phyloP scores from a whole-genome alignment of 2,888 invertebrate genomes.

The Ophion slaviceki region DNA sequence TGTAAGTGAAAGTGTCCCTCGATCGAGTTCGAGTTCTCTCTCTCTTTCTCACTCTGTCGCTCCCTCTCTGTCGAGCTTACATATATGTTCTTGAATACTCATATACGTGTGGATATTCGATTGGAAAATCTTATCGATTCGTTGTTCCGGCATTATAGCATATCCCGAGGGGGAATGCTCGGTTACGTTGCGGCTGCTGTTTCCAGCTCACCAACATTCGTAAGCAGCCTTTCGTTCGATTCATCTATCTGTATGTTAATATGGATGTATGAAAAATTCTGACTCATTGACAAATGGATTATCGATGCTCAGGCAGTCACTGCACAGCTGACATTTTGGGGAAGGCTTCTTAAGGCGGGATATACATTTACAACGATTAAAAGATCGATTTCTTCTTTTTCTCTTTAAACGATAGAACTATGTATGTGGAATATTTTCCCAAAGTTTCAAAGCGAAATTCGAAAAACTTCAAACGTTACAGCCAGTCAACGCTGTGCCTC shows the following conservation, averaged over 20 bases:
- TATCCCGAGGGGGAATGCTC: slow-evolving; percentile 27
- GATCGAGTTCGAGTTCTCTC: slow-evolving; percentile 61
- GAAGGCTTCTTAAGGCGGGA: too few species aligned
- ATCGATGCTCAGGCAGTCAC: too few species aligned
- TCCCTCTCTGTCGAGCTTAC: slow-evolving; percentile 38
- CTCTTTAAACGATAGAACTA: too few species aligned
- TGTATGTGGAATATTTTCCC: too few species aligned
- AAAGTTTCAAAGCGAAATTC: too few species aligned
- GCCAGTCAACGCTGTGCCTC: too few species aligned
- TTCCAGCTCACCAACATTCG: background rate
- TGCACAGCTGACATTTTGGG: too few species aligned
- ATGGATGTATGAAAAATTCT: too few species aligned
- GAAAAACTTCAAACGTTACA: too few species aligned
- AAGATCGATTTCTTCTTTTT: too few species aligned
- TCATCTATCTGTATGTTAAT: slow-evolving; percentile 8
- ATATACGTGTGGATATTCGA: slow-evolving; percentile 35
- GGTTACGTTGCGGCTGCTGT: slow-evolving; percentile 36
- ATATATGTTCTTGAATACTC: background rate
- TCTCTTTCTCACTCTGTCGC: slow-evolving; percentile 36
- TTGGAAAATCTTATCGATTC: slow-evolving; percentile 63
- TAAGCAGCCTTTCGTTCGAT: slow-evolving; percentile 22
- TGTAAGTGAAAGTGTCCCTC: slow-evolving; percentile 72
- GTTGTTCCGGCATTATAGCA: slow-evolving; percentile 57
- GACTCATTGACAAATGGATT: too few species aligned
- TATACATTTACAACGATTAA: too few species aligned